Percentiles rank a stretch among this genome's conserved stretches.
These are phyloP conservation scores for Pipa parva DNA, from an alignment of 2,113 vertebrate genomes.

Conservation along the genomic window DNA sequence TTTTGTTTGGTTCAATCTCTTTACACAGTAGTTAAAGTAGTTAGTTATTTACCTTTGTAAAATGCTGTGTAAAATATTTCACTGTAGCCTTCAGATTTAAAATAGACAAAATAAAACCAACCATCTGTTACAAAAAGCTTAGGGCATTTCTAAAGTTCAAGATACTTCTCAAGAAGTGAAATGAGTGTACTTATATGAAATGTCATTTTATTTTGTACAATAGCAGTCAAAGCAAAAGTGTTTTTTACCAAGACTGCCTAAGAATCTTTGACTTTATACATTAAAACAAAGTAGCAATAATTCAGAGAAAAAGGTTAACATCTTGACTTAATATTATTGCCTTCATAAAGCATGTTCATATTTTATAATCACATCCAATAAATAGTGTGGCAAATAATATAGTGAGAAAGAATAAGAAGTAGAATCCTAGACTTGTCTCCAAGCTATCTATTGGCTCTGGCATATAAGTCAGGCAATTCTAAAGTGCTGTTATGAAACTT, in stretches of 20 bases:
- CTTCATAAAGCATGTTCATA: conserved; percentile 46
- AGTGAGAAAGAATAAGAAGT: conserved; percentile 32
- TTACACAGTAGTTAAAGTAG: neutral
- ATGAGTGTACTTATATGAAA: conserved; percentile 55
- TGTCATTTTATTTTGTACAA: conserved; percentile 53
- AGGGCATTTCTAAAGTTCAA: conserved; percentile 60
- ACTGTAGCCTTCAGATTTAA: conserved; percentile 44
- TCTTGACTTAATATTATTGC: conserved; percentile 49
- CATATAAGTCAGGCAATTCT: too few relatives aligned
- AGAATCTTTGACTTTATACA: conserved; percentile 48
- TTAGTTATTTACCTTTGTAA: conserved; percentile 19
- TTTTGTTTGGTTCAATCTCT: too few relatives aligned
- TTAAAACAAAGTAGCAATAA: conserved; percentile 49
- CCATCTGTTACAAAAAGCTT: conserved; percentile 47
- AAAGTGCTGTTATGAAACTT: too few relatives aligned
- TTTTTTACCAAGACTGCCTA: conserved; percentile 47
- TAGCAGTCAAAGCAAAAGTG: conserved; percentile 48
- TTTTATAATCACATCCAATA: conserved; percentile 43
- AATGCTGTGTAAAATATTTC: neutral
- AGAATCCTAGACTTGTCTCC: neutral
- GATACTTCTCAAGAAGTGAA: conserved; percentile 53
- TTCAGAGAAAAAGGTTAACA: conserved; percentile 47
- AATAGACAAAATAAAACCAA: conserved; percentile 50
- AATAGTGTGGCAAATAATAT: conserved; percentile 40
- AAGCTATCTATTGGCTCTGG: too few relatives aligned